Evolutionary conservation across 1,140 invertebrate species (phyloP).

Genomic region (Ceratina japonica): DNA sequence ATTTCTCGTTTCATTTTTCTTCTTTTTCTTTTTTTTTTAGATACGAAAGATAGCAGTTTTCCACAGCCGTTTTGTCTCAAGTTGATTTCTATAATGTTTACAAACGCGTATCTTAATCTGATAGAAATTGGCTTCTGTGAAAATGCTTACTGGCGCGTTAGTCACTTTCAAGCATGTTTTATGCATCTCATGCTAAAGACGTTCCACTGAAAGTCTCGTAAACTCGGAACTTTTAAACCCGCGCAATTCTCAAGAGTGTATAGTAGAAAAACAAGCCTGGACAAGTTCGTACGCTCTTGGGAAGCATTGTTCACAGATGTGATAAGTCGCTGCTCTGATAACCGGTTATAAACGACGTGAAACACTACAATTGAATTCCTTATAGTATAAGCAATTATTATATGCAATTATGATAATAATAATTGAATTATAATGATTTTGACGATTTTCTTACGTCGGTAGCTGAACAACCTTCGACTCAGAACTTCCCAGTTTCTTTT

Average conservation of each 20-base stretch:
- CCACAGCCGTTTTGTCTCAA: too few relatives aligned
- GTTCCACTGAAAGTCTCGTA: background rate
- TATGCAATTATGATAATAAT: too few relatives aligned
- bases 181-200: background rate
- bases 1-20: background rate
- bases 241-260: background rate
- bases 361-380: too few relatives aligned
- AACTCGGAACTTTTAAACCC: background rate
- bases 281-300: background rate
- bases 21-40: background rate
- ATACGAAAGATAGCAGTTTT: too few relatives aligned
- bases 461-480: too few relatives aligned
- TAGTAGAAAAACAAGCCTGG: background rate
- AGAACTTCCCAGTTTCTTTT: too few relatives aligned
- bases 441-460: too few relatives aligned
- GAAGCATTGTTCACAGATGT: background rate
- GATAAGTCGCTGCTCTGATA: background rate
- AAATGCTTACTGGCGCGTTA: background rate
- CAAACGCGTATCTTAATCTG: too few relatives aligned
- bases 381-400: too few relatives aligned
- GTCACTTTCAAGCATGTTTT: background rate
- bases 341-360: background rate
- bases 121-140: too few relatives aligned
- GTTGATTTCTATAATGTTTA: too few relatives aligned
- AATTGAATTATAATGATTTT: too few relatives aligned